Percentiles rank a stretch among this genome's conserved stretches.
Evolutionary conservation across 1,140 invertebrate species (phyloP).

Genomic region (Euwallacea fornicatus): DNA sequence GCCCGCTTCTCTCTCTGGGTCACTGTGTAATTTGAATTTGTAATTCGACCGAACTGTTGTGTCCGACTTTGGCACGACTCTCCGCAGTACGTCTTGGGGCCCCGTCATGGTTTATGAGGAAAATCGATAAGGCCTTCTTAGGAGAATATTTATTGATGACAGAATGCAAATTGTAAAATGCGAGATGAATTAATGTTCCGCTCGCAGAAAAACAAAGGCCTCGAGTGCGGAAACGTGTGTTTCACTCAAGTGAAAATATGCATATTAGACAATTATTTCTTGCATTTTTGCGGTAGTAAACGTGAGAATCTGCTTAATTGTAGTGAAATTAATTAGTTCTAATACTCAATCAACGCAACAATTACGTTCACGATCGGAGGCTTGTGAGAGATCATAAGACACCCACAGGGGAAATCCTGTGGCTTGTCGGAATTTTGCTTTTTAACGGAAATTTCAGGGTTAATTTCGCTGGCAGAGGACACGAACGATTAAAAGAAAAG

Average conservation of each 20-base stretch:
- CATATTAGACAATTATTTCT: conserved; percentile 1
- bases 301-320: no score
- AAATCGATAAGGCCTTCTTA: neutral
- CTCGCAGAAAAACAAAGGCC: neutral
- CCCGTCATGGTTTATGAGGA: no score
- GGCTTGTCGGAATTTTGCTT: no score
- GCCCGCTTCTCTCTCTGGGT: conserved; percentile 13
- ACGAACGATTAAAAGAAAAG: no score
- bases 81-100: neutral
- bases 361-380: no score
- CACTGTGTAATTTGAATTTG: conserved; percentile 24
- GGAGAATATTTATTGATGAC: neutral
- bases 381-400: no score
- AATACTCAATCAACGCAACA: no score
- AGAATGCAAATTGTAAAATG: neutral
- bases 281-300: no score
- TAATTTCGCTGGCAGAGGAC: no score
- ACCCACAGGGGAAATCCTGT: no score
- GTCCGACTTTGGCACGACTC: neutral
- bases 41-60: neutral
- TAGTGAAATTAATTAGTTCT: no score
- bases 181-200: conserved; percentile 1
- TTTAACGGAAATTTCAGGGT: no score
- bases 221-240: neutral
- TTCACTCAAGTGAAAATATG: conserved; percentile 3